Base-by-base conservation (phyloP, 2,888 invertebrate genomes). In the Adelognathus sp. region DNA sequence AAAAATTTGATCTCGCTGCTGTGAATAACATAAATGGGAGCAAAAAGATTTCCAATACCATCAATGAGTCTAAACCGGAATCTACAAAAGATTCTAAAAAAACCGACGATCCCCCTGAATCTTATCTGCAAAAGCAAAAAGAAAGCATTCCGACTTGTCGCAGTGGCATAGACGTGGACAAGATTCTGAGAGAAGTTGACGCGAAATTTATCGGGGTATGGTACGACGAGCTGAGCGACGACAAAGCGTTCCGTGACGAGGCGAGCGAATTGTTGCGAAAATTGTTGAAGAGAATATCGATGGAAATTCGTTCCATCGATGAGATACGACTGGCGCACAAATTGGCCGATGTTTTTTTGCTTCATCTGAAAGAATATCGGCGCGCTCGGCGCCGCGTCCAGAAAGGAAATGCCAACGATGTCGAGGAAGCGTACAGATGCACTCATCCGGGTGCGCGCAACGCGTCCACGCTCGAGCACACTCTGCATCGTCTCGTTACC, bases 351-450 rank as follows among this genome's bases (percentile, higher is more conserved):
- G 92, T 95, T 67, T 89, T 94, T 50, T 91, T 94, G 24, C 93
- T 93, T 58, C 95, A 95, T 86, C 89, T 95, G 16, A 95, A 94
- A 83, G 95, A 95, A 85, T 95, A 94, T 86, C 92, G 93, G 41
- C 93, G 90, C 63, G 88, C 90, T 31, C 64, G 87, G 56, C 84
- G 87, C 1, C 80, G 90, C 50, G 86, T 90, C 0, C 87, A 90
- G 31, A 90, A 86, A 69, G 88, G 87, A 75, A 84, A 86, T 52
- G 83, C 85, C 7, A 66, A 76, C 21, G 87, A 82, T 72, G 72
- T 89, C 27, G 88, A 89, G 31, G 90, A 89, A 74, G 89, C 89
- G 21, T 90, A 90, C 50, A 86, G 87, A 63, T 88, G 86, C 66
- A 85, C 85, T 9, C 88, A 90, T 80, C 88, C 89, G n/a, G 89